phyloP scores from a whole-genome alignment of 2,888 invertebrate genomes.

The Rotaria sp. region DNA sequence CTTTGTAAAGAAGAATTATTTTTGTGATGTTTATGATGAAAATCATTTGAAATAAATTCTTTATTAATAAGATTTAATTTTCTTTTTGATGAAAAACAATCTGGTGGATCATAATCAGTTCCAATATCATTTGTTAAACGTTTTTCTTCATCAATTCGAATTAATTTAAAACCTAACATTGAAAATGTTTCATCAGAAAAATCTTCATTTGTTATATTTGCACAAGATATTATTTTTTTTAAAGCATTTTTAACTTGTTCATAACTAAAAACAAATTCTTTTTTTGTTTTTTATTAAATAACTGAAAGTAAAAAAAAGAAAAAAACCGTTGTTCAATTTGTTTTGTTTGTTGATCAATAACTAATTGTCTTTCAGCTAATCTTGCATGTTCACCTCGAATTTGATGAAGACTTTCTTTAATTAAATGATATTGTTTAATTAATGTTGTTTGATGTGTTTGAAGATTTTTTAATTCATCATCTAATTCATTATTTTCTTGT shows the following conservation, averaged over 20 bases:
- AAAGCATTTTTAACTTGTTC: neutral
- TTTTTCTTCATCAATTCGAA: neutral
- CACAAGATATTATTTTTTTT: neutral
- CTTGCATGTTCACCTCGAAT: neutral
- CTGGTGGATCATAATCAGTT: neutral
- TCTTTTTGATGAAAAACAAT: neutral
- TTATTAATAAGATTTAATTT: neutral
- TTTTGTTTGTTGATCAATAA: neutral
- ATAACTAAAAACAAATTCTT: neutral
- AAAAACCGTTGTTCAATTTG: neutral
- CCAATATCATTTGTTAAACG: neutral
- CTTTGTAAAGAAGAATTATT: neutral
- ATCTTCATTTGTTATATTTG: neutral
- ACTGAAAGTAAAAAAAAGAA: neutral
- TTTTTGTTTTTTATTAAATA: neutral
- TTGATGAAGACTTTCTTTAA: neutral
- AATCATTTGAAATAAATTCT: neutral
- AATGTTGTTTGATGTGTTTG: neutral
- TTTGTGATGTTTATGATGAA: neutral
- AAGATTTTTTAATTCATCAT: neutral
- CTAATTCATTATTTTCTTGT: neutral
- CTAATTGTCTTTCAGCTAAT: neutral
- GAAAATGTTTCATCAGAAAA: neutral
- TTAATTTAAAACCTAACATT: neutral
- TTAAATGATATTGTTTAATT: neutral